A percentile compares a stretch with the other conserved stretches of the same genome.
Conservation (phyloP, 1,140 invertebrate genomes). For the Pseudomyrmex sp. region DNA sequence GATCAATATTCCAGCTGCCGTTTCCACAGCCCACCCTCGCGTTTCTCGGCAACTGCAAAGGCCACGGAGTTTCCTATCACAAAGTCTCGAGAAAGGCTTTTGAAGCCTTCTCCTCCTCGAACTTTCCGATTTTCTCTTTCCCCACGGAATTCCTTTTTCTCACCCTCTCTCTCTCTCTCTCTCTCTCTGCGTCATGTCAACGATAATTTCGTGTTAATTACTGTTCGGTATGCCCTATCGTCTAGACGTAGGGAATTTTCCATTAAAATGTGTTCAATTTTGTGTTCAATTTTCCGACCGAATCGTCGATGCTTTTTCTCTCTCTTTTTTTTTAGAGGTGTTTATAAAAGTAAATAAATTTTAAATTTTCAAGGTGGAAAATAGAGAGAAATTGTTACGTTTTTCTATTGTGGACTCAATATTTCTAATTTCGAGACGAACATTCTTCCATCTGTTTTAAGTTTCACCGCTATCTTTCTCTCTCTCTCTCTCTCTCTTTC, state of each 20-base stretch:
- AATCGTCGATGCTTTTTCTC: neutral
- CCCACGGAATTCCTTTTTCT: neutral
- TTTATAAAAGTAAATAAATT: too few species aligned
- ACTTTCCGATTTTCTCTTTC: conserved; percentile 22
- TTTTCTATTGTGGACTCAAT: neutral
- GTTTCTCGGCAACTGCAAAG: conserved; percentile 48
- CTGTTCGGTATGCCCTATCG: neutral
- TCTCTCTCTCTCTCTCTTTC: too few species aligned
- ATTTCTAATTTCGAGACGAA: neutral
- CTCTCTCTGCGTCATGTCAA: neutral
- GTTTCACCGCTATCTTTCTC: neutral
- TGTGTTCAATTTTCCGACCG: neutral
- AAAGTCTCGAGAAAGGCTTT: conserved; percentile 44
- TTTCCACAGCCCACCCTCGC: conserved; percentile 1
- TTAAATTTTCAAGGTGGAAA: too few species aligned
- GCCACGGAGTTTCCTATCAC: conserved; percentile 23
- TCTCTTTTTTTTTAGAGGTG: neutral
- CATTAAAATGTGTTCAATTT: neutral
- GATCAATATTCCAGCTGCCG: conserved; percentile 46
- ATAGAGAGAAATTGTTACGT: too few species aligned
- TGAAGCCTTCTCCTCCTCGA: conserved; percentile 23
- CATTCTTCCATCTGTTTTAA: conserved; percentile 10
- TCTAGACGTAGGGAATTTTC: conserved; percentile 10
- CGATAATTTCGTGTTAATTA: conserved; percentile 42
- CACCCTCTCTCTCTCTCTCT: neutral